phyloP scores from a whole-genome alignment of 1,140 invertebrate species.

The Temnothorax nylanderi region DNA sequence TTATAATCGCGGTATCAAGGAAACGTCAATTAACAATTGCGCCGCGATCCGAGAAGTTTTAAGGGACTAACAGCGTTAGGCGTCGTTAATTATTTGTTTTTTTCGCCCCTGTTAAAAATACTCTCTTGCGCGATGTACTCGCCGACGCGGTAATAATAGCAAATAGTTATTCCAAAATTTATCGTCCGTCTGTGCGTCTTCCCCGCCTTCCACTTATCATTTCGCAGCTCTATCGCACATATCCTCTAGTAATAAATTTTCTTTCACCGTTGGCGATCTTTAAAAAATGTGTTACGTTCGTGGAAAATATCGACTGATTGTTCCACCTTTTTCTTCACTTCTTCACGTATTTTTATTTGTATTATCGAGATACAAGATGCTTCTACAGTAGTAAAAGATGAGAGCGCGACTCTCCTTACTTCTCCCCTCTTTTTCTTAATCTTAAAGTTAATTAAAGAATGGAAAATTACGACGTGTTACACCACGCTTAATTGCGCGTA shows the following conservation, averaged over 20 bases:
- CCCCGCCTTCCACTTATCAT: not conserved
- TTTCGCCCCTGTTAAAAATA: slow-evolving; percentile 38
- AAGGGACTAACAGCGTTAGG: slow-evolving; percentile 30
- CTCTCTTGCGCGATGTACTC: slow-evolving; percentile 1
- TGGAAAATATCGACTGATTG: not conserved
- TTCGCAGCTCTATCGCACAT: not conserved
- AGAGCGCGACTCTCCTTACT: not conserved
- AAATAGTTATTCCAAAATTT: slow-evolving; percentile 45
- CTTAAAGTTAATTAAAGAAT: slow-evolving; percentile 3
- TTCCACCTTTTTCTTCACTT: not conserved
- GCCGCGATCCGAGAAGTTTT: slow-evolving; percentile 6
- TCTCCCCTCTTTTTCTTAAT: not conserved
- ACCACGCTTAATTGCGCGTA: not conserved
- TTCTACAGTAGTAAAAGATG: not conserved
- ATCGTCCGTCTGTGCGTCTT: slow-evolving; percentile 16
- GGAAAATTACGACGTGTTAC: not conserved
- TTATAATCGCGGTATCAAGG: slow-evolving; percentile 54
- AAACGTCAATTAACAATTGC: slow-evolving; percentile 59
- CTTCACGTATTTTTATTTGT: not conserved
- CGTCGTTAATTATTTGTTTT: slow-evolving; percentile 53
- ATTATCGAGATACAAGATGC: not conserved
- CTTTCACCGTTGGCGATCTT: not conserved
- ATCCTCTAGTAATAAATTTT: slow-evolving; percentile 1
- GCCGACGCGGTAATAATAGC: slow-evolving; percentile 49
- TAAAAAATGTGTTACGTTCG: not conserved